Evolutionary conservation across 2,113 vertebrate species (phyloP).

Genomic region (Montifringilla adamsi): DNA sequence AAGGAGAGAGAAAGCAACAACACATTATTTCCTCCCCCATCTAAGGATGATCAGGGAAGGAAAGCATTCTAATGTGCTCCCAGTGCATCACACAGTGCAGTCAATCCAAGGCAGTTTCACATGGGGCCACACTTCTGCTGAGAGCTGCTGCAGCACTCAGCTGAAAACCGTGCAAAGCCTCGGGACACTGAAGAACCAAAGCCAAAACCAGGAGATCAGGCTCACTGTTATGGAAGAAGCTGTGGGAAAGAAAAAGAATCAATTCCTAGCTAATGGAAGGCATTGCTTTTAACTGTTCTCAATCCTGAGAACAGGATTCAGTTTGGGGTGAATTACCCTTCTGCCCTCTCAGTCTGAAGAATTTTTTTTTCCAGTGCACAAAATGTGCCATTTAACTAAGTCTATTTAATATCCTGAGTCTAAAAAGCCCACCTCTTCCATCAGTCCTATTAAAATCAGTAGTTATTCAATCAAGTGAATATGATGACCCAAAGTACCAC

Average conservation of each 20-base stretch:
- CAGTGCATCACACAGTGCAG: background rate
- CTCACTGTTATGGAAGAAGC: background rate
- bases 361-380: background rate
- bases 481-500: background rate
- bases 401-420: background rate
- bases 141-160: background rate
- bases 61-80: background rate
- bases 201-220: background rate
- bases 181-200: background rate
- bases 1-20: background rate
- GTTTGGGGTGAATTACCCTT: background rate
- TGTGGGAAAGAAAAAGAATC: background rate
- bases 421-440: background rate
- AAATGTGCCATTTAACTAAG: background rate
- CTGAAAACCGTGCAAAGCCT: background rate
- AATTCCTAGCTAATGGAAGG: background rate
- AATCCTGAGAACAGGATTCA: background rate
- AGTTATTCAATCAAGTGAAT: background rate
- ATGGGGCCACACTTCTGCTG: background rate
- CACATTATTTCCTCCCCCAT: background rate
- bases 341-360: background rate
- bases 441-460: background rate
- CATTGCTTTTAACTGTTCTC: background rate
- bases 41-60: background rate
- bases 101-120: background rate